Evolutionary conservation across 2,113 vertebrate genomes (phyloP), one percentile per base, ranked within the genome.

Genomic region (Dinomys branickii): DNA sequence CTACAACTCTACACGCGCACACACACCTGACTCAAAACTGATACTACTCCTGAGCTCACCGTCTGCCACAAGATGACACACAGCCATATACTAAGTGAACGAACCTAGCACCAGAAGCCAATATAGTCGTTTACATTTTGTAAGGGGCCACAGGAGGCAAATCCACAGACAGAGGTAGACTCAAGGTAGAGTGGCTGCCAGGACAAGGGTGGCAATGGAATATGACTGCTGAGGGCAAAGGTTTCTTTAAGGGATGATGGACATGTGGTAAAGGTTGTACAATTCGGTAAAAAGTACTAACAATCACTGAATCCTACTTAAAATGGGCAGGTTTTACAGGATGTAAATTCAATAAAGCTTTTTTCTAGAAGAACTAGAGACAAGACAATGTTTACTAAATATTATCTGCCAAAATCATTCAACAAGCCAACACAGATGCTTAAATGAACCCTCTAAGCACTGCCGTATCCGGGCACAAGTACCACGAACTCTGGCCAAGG

Each of bases 61-160:
- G 41, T 14, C 17, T 0, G 50, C 85, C 87, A 24, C 0, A 44
- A 2, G 10, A 47, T 4, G 59, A 77, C 0, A 0, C 35, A 33
- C 24, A 9, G 38, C 63, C 0, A 5, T 12, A 30, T 0, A 0
- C 81, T 20, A 1, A 8, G 9, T 7, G 54, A 88, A 4, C 3
- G 44, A 58, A 38, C 11, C n/a, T 2, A 78, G 44, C 65, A 35
- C 82, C 22, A 12, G 58, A 19, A 41, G 56, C 87, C 63, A 35
- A 33, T 0, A 0, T 41, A 16, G 44, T 12, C 1, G n/a, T 33
- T 7, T 28, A 44, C 24, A 1, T 30, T 4, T 17, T 26, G 9
- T 14, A 52, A 2, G 63, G 54, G 58, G 44, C 52, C 89, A 13
- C n/a, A 50, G 33, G 56, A n/a, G 78, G 30, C 54, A 63, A n/a